Percentiles rank a stretch among this genome's conserved stretches.
phyloP scores from a whole-genome alignment of 2,888 invertebrate species.

The Microplitis deprimator region DNA sequence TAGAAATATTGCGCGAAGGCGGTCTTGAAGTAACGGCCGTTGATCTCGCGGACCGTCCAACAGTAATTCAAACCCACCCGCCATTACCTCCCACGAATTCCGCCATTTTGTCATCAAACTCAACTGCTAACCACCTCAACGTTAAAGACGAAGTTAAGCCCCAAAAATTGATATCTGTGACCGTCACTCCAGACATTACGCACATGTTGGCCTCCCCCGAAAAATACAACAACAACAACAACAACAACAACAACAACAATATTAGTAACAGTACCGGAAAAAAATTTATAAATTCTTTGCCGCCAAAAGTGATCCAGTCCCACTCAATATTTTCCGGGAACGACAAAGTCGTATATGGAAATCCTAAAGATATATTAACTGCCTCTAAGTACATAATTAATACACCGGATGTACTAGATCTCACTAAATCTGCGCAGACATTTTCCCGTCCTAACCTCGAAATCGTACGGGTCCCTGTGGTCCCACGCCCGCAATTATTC shows the following conservation, averaged over 20 bases:
- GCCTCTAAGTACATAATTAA: conserved; percentile 56
- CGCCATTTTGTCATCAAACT: conserved; percentile 43
- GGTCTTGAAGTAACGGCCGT: conserved; percentile 84
- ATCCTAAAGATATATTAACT: conserved; percentile 80
- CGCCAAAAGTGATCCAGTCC: conserved; percentile 77
- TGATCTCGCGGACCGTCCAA: conserved; percentile 67
- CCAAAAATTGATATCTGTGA: conserved; percentile 70
- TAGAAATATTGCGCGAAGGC: conserved; percentile 83
- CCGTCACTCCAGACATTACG: conserved; percentile 72
- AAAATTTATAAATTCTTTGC: conserved; percentile 58
- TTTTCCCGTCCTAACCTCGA: conserved; percentile 72
- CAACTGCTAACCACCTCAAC: neutral
- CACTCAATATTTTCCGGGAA: conserved; percentile 78
- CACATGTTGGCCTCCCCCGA: conserved; percentile 67
- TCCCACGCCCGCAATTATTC: conserved; percentile 69
- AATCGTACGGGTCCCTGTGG: conserved; percentile 75
- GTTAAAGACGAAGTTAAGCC: conserved; percentile 48
- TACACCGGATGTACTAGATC: conserved; percentile 75
- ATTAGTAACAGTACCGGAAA: conserved; percentile 41
- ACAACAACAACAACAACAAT: conserved; percentile 34
- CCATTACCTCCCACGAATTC: conserved; percentile 68
- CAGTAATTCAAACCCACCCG: conserved; percentile 72
- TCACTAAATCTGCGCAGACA: conserved; percentile 73
- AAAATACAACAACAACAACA: conserved; percentile 35
- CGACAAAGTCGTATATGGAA: conserved; percentile 80